phyloP scores from a whole-genome alignment of 1,140 invertebrate species.

The Sitobion miscanthi region DNA sequence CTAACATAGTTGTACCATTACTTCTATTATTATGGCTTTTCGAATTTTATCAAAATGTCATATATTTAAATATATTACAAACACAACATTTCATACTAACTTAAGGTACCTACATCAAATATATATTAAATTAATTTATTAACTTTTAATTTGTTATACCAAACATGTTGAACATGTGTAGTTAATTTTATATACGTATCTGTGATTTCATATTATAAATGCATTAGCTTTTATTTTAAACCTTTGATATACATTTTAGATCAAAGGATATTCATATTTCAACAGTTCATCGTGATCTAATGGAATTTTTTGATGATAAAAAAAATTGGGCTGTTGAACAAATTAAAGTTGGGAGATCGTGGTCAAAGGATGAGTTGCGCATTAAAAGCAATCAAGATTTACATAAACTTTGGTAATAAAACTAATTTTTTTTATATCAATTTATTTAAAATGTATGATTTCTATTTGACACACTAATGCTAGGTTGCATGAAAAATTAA shows the following conservation, averaged over 20 bases:
- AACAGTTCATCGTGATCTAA: constrained; percentile 64
- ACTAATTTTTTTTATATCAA: not conserved
- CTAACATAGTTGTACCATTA: not conserved
- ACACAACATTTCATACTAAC: not conserved
- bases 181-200: not conserved
- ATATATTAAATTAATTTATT: not conserved
- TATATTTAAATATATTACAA: not conserved
- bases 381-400: constrained; percentile 95
- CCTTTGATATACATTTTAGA: not conserved
- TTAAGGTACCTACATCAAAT: not conserved
- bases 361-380: constrained; percentile 89
- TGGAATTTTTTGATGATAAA: constrained; percentile 92
- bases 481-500: too few species aligned
- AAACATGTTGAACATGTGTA: not conserved
- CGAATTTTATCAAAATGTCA: constrained; percentile 4
- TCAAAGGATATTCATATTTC: constrained; percentile 48
- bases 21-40: not conserved
- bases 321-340: constrained; percentile 83
- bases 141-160: not conserved
- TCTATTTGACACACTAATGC: not conserved
- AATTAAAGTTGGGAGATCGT: constrained; percentile 85
- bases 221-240: not conserved
- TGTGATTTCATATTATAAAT: not conserved
- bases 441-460: not conserved
- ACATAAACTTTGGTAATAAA: constrained; percentile 91